Evolutionary conservation across 2,888 invertebrate species (phyloP), one percentile per base, ranked within the genome.

Genomic region (Caprella mutica): DNA sequence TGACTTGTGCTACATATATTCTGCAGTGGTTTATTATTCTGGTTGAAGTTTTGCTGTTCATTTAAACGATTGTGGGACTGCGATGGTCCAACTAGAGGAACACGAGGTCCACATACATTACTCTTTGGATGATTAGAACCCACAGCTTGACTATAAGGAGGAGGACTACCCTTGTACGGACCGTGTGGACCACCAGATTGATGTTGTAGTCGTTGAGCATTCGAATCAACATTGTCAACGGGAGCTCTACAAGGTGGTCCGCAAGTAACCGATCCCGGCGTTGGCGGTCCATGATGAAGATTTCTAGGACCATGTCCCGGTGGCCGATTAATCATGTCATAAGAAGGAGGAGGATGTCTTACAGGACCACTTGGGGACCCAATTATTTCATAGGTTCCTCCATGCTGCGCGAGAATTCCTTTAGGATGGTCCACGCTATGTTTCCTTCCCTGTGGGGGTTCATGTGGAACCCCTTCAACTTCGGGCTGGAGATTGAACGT

Each of bases 351-450:
- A 14, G 33, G 33, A 9, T 8, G 14, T 9, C 33, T n/a, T n/a
- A n/a, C n/a, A n/a, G n/a, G n/a, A n/a, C n/a, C n/a, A n/a, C n/a
- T 23, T 8, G 44, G 44, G 5, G 26, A 44, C 12, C n/a, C n/a
- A n/a, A n/a, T n/a, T n/a, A n/a, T n/a, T n/a, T n/a, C n/a, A n/a
- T 48, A 27, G 30, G 17, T n/a, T 1, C 29, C 17, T 9, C 29
- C 48, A n/a, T 48, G 48, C 19, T 48, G 48, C 5, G 48, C 17
- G 19, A 48, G 30, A 48, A 48, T 48, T 5, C 48, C 21, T 48
- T 48, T 48, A 3, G 48, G 48, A 9, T 48, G 48, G 29, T 48
- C 29, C 19, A 14, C 26, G 5, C 29, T 9, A 2, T 39, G 53
- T 19, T 53, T 39, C 14, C 27, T 2, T 21, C 35, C 35, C 9